Conservation (phyloP, 2,113 vertebrate species). For the Gambusia affinis region DNA sequence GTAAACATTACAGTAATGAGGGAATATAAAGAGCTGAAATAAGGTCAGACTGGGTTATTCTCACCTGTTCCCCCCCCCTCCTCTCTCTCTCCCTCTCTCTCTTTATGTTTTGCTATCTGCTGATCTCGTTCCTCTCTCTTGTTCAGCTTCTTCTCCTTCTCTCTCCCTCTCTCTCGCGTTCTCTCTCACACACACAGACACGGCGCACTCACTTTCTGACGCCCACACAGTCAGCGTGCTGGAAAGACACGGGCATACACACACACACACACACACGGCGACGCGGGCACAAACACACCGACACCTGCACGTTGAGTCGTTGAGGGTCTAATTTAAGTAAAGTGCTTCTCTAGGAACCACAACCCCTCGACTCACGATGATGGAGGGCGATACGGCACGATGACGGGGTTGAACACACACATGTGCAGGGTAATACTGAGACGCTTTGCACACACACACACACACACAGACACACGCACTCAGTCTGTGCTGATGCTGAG, state of each 20-base stretch:
- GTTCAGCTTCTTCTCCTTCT: conserved; percentile 45
- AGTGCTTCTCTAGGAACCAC: conserved; percentile 78
- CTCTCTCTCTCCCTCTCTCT: conserved; percentile 33
- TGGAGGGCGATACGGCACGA: conserved; percentile 59
- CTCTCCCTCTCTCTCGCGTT: background rate
- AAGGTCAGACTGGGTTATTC: conserved; percentile 70
- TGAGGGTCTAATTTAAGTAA: conserved; percentile 80
- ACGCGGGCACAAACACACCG: conserved; percentile 29
- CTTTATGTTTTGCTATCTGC: conserved; percentile 52
- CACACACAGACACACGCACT: conserved; percentile 54
- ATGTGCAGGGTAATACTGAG: conserved; percentile 7
- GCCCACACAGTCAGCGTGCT: conserved; percentile 23
- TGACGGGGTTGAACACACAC: conserved; percentile 47
- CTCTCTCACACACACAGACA: background rate
- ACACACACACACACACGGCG: conserved; percentile 25
- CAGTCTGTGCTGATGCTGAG: conserved; percentile 51
- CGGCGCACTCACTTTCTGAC: conserved; percentile 26
- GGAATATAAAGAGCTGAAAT: conserved; percentile 66
- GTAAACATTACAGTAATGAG: conserved; percentile 70
- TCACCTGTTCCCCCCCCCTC: conserved; percentile 54
- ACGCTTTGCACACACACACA: background rate
- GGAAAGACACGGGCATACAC: conserved; percentile 4
- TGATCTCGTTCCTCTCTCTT: conserved; percentile 63
- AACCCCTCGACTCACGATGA: conserved; percentile 68
- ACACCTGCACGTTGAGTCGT: conserved; percentile 74